These are phyloP conservation scores for Schizopygopsis pylzovi DNA, from an alignment of 2,797 vertebrate genomes.

Conservation along the genomic window DNA sequence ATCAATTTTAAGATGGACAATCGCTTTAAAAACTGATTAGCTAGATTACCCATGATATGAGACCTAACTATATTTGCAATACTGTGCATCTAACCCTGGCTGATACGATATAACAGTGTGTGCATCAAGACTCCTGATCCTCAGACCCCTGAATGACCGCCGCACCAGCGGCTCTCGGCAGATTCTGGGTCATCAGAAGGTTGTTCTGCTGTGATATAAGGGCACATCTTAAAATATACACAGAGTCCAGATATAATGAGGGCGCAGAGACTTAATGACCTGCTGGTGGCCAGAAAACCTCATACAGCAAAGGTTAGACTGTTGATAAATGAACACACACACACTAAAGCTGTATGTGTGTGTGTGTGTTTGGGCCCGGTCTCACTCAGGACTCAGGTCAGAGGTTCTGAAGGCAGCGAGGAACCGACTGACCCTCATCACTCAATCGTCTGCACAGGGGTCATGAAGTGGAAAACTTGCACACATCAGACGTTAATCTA, in stretches of 20 bases:
- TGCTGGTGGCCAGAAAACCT: background rate
- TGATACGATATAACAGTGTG: background rate
- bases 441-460: background rate
- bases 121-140: background rate
- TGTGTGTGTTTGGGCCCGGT: background rate
- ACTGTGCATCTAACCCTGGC: background rate
- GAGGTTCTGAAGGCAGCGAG: background rate
- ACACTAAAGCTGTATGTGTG: background rate
- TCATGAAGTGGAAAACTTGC: background rate
- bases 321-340: conserved; percentile 8
- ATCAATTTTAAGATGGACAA: no score
- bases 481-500: background rate
- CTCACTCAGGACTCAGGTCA: background rate
- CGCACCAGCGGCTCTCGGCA: background rate
- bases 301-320: background rate
- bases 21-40: background rate
- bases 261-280: background rate
- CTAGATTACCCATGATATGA: no score
- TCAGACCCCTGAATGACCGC: background rate
- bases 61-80: background rate
- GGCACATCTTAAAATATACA: conserved; percentile 4
- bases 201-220: background rate
- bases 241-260: conserved; percentile 6
- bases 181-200: background rate
- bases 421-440: background rate